Conservation (phyloP, 2,113 vertebrate species). For the Psettodes erumei region DNA sequence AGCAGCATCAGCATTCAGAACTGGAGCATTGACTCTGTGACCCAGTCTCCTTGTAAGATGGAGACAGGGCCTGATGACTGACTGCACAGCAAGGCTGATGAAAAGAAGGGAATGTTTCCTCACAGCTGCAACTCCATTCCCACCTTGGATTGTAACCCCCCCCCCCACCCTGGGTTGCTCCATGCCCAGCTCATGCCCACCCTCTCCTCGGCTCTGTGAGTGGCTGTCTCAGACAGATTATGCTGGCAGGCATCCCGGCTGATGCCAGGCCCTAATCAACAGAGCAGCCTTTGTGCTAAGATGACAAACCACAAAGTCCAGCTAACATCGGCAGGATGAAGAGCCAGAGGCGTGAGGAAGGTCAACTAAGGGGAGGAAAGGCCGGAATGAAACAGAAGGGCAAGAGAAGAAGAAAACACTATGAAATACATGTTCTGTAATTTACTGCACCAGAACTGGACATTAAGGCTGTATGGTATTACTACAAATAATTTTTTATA, state of each 20-base stretch:
- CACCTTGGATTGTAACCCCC: neutral
- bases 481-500: too few species aligned
- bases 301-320: slow-evolving; percentile 71
- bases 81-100: neutral
- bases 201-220: slow-evolving; percentile 27
- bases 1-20: neutral
- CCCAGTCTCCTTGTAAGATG: neutral
- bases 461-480: too few species aligned
- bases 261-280: slow-evolving; percentile 74
- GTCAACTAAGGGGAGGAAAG: slow-evolving; percentile 31
- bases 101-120: neutral
- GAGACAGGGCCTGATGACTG: neutral
- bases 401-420: slow-evolving; percentile 22
- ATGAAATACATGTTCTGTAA: neutral
- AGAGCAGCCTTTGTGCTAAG: slow-evolving; percentile 76
- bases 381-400: slow-evolving; percentile 35
- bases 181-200: slow-evolving; percentile 36
- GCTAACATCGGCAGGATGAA: slow-evolving; percentile 73
- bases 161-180: neutral
- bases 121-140: slow-evolving; percentile 43
- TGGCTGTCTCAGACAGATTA: slow-evolving; percentile 76
- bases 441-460: neutral
- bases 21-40: neutral
- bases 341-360: slow-evolving; percentile 28
- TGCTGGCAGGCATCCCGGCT: slow-evolving; percentile 68